phyloP scores from a whole-genome alignment of 2,113 vertebrate species.

The Salvator merianae region DNA sequence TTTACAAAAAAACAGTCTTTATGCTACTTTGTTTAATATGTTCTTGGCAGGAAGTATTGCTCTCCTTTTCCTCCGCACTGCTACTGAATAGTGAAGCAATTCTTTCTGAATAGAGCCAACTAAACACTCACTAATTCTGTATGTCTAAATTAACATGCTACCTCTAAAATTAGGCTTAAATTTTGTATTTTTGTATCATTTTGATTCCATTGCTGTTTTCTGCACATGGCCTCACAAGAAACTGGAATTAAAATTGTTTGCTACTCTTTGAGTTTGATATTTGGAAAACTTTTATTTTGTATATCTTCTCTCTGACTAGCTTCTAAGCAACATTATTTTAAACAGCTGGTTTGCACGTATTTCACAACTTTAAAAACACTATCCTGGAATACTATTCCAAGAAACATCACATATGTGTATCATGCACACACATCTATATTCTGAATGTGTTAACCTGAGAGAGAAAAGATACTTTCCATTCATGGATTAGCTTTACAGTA shows the following conservation, averaged over 20 bases:
- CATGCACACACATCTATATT: too few relatives aligned
- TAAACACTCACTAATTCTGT: too few relatives aligned
- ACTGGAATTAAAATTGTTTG: background rate
- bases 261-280: background rate
- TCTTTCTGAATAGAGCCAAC: too few relatives aligned
- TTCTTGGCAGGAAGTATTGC: background rate
- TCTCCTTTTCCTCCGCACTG: background rate
- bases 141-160: background rate
- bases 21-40: background rate
- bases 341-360: rapidly evolving
- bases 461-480: background rate
- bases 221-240: background rate
- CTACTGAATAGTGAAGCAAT: too few relatives aligned
- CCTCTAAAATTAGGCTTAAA: too few relatives aligned
- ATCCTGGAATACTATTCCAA: rapidly evolving
- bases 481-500: background rate
- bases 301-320: background rate
- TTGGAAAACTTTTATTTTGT: background rate
- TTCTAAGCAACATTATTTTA: background rate
- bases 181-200: too few relatives aligned
- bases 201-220: too few relatives aligned
- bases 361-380: background rate
- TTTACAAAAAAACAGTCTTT: background rate
- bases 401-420: background rate
- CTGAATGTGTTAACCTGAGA: background rate